Evolutionary conservation across 2,888 invertebrate genomes (phyloP).

Genomic region (Ornithoptera priamus): DNA sequence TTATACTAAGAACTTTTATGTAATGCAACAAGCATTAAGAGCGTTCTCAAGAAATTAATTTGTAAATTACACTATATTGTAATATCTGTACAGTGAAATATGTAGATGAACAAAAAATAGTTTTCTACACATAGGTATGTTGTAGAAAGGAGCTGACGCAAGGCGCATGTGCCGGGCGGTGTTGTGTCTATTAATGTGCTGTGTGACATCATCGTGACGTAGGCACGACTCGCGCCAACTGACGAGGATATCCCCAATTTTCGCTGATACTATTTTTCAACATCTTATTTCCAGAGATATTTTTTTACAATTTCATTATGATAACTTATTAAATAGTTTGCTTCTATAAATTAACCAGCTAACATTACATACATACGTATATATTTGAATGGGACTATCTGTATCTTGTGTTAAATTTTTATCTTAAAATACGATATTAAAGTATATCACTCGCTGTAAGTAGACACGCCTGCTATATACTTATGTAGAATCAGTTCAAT

Average conservation of each 20-base stretch:
- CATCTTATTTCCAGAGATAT: constrained; percentile 4
- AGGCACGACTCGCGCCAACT: constrained; percentile 55
- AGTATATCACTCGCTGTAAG: not conserved
- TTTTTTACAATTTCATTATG: not conserved
- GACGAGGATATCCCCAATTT: constrained; percentile 71
- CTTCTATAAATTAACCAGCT: not conserved
- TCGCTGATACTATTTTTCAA: constrained; percentile 12
- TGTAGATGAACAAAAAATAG: constrained; percentile 39
- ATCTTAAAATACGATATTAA: not conserved
- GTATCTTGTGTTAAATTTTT: not conserved
- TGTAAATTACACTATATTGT: not conserved
- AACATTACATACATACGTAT: too few species aligned
- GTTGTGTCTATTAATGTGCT: constrained; percentile 65
- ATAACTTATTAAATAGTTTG: not conserved
- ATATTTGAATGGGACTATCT: not conserved
- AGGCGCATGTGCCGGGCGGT: constrained; percentile 71
- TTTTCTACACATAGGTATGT: constrained; percentile 47
- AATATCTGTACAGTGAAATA: not conserved
- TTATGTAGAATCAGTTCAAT: constrained; percentile 27
- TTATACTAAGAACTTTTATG: not conserved
- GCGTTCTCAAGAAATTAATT: not conserved
- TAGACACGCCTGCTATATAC: constrained; percentile 17
- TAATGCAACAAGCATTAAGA: too few species aligned
- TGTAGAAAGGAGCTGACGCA: constrained; percentile 64
- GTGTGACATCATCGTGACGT: constrained; percentile 77